A percentile compares a stretch with the other conserved stretches of the same genome.
phyloP scores from a whole-genome alignment of 1,140 invertebrate genomes.

The Tetraneura akinire region DNA sequence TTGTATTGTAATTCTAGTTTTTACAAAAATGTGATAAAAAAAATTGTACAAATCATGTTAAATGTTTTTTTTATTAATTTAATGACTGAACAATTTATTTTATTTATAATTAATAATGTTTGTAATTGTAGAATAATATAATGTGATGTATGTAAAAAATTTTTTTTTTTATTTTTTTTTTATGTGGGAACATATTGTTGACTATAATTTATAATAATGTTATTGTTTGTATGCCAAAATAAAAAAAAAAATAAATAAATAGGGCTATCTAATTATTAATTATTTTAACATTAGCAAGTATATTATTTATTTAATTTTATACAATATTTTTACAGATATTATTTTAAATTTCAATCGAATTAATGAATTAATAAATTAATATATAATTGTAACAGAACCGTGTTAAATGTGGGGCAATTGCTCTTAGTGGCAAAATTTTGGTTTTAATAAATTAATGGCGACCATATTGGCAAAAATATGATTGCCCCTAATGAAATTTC shows the following conservation, averaged over 20 bases:
- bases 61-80: neutral
- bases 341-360: too few species aligned
- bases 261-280: neutral
- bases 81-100: neutral
- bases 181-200: conserved; percentile 4
- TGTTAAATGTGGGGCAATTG: too few species aligned
- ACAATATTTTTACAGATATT: too few species aligned
- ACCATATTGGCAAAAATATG: too few species aligned
- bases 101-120: neutral
- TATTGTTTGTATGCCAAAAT: neutral
- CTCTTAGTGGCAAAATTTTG: too few species aligned
- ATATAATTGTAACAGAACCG: too few species aligned
- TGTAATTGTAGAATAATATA: neutral
- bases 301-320: too few species aligned
- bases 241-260: too few species aligned
- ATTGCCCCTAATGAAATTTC: too few species aligned
- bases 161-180: neutral
- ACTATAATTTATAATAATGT: neutral
- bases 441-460: too few species aligned
- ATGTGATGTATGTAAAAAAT: neutral
- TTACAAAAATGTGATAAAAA: neutral
- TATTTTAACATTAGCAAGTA: neutral
- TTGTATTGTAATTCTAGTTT: neutral
- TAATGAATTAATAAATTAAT: too few species aligned
- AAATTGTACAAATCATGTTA: too few species aligned